Base-by-base conservation (phyloP, 2,113 vertebrate species). In the Gavia stellata region DNA sequence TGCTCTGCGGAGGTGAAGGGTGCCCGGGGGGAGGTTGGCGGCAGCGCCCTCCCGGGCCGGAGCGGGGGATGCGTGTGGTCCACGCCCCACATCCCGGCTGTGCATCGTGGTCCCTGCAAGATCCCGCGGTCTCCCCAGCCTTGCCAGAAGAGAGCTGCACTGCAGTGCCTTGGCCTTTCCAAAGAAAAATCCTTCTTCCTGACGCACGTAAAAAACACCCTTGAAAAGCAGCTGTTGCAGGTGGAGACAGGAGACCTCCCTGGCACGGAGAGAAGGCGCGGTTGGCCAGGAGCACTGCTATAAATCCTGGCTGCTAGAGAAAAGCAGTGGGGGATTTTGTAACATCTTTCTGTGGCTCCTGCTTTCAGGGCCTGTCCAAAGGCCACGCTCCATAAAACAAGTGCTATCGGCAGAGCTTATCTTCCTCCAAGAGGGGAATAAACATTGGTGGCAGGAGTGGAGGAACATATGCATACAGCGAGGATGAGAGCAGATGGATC, bases 1-100 rank as follows among this genome's bases (percentile, higher is more conserved):
- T 11, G 77, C 73, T 2, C 24, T 0, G 38, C 34, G 15, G n/a
- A 13, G 28, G 5, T 1, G n/a, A 1, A 5, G 10, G 36, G 10
- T 12, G 53, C 1, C 28, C 24, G 26, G 38, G 19, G 52, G 7
- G 7, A 23, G 23, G 16, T 38, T 8, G 3, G 14, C 38, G 55
- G 63, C 26, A 12, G 18, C 31, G 45, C 17, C 34, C 12, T 3
- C 36, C 34, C n/a, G 26, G 42, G 14, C 24, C 9, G 53, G 19
- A 6, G n/a, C 21, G 20, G 36, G 55, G 63, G 55, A 4, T 53
- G 45, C 25, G 6, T 21, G 33, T 3, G 77, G 18, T 59, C 71
- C 73, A 2, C 7, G 33, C 38, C 45, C 28, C 70, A 8, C 4
- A 2, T 14, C 3, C 4, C 34, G n/a, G 55, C 62, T 4, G 1